Base-by-base conservation (phyloP, 2,888 invertebrate genomes). In the Lasius fuliginosus region DNA sequence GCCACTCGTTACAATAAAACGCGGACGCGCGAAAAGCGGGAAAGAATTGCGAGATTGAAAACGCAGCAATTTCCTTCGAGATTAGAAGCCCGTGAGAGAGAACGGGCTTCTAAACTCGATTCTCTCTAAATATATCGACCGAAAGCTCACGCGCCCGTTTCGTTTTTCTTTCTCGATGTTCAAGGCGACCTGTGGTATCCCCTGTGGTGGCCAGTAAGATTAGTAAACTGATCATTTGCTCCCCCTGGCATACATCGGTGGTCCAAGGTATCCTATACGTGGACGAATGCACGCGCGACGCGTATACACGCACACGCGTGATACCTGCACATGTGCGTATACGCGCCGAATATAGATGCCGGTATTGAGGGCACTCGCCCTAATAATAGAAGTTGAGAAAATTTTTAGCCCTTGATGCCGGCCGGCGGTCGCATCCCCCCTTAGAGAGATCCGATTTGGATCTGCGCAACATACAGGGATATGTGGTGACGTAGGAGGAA, bases 381-480 rank as follows among this genome's bases (percentile, higher is more conserved):
- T 94, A 94, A 94, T 94, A 94, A 94, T 94, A 94, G 94, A 92
- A 91, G 90, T 87, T 90, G 90, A 93, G 93, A 93, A 94, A 93
- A 94, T 94, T 93, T 94, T 94, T 94, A 94, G 94, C 94, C 94
- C 94, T 94, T 94, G 94, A 94, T 94, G 91, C 91, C 91, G 88
- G 84, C 76, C 84, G 86, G 64, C 84, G 85, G 67, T 84, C 86
- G 85, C 92, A 89, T 87, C 90, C 91, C 89, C 89, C 83, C 86
- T 87, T 90, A 90, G 90, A 90, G 90, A 71, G 91, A 86, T 87
- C 85, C 89, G 90, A 92, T 92, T 90, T 91, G 88, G 87, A 90
- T 90, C 92, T 91, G 36, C 33, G 71, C n/a, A 71, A 77, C 73
- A 73, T 71, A 30, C 42, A 67, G 58, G 58, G 23, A 15, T 56